Evolutionary conservation across 2,888 invertebrate genomes (phyloP).

Genomic region (Pterostichus niger): DNA sequence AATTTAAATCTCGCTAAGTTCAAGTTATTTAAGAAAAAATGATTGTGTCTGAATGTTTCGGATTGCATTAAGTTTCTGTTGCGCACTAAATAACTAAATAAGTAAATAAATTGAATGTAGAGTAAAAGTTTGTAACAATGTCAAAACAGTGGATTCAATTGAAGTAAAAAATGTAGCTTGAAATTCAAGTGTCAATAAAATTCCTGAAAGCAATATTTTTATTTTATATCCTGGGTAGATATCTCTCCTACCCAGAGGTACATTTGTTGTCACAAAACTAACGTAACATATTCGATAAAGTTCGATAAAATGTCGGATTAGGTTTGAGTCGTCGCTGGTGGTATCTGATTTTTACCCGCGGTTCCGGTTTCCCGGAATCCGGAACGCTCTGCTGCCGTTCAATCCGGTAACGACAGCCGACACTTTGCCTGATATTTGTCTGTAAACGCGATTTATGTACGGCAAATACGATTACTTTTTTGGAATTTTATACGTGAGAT

Average conservation of each 20-base stretch:
- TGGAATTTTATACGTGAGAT: conserved; percentile 37
- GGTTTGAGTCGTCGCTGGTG: conserved; percentile 13
- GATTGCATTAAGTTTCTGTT: too few relatives aligned
- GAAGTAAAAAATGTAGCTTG: not conserved
- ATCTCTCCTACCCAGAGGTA: not conserved
- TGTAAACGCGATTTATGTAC: conserved; percentile 63
- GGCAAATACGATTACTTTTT: conserved; percentile 60
- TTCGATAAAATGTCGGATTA: conserved; percentile 58
- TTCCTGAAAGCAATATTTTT: not conserved
- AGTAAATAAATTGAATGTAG: not conserved
- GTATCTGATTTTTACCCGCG: conserved; percentile 53
- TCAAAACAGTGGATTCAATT: not conserved
- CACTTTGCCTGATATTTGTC: conserved; percentile 58
- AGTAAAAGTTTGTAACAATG: not conserved
- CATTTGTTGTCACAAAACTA: conserved; percentile 55
- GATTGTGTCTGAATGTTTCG: too few relatives aligned
- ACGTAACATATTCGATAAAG: conserved; percentile 52
- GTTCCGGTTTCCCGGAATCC: conserved; percentile 14
- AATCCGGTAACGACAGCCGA: conserved; percentile 59
- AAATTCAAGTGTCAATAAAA: conserved; percentile 4
- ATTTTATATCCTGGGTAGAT: not conserved
- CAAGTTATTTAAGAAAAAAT: too few relatives aligned
- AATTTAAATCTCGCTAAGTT: too few relatives aligned
- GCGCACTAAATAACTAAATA: too few relatives aligned
- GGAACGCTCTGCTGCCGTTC: not conserved